Evolutionary conservation across 1,140 invertebrate species (phyloP).

Genomic region (Melipona quadrifasciata): DNA sequence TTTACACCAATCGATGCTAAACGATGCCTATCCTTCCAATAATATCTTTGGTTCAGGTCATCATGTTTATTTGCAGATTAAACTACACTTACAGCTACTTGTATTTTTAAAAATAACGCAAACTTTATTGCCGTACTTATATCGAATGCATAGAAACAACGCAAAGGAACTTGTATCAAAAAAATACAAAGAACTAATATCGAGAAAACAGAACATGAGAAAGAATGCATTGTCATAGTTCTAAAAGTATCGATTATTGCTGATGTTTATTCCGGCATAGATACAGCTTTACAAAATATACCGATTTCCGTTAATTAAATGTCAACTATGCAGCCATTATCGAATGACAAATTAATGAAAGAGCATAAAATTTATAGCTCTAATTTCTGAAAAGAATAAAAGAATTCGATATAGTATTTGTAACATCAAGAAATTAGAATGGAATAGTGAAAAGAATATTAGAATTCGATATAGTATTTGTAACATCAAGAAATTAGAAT

Average conservation of each 20-base stretch:
- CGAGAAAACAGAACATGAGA: background rate
- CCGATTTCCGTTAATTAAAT: constrained; percentile 27
- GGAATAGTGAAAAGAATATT: background rate
- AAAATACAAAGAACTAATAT: too few species aligned
- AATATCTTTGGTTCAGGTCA: background rate
- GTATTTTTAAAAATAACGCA: background rate
- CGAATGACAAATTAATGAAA: background rate
- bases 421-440: too few species aligned
- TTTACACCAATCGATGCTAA: constrained; percentile 33
- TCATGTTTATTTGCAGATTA: background rate
- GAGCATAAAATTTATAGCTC: background rate
- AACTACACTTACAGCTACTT: background rate
- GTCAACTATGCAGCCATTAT: background rate
- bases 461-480: background rate
- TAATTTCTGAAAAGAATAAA: background rate
- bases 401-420: background rate
- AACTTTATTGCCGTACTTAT: background rate
- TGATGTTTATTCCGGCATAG: constrained; percentile 18
- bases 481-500: too few species aligned
- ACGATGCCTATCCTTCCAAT: background rate
- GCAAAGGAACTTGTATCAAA: too few species aligned
- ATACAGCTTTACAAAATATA: constrained; percentile 5
- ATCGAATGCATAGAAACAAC: background rate
- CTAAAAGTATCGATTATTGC: constrained; percentile 34
- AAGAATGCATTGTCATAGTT: background rate